Percentiles rank a stretch among this genome's conserved stretches.
These are phyloP conservation scores for Drosophila novamexicana DNA, from an alignment of 1,140 invertebrate genomes.

Conservation along the genomic window DNA sequence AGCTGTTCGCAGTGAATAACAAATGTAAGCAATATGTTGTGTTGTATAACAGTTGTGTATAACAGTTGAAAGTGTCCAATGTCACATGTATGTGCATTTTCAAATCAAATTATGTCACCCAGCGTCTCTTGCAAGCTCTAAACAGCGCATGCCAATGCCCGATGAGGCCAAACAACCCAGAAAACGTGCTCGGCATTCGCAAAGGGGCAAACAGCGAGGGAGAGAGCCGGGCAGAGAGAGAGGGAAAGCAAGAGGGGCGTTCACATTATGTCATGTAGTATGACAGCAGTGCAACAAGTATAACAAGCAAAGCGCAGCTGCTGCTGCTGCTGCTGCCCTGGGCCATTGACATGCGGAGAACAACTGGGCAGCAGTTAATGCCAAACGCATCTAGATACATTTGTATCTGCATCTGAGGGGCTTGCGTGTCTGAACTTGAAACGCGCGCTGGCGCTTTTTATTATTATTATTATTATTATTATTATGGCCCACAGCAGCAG, in stretches of 20 bases:
- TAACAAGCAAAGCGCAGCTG: conserved; percentile 19
- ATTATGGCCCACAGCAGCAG: conserved; percentile 29
- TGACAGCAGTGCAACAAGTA: conserved; percentile 45
- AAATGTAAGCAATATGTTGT: background rate
- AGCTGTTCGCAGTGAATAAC: background rate
- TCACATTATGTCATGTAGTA: conserved; percentile 70
- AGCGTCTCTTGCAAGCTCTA: conserved; percentile 16
- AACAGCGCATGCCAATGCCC: conserved; percentile 61
- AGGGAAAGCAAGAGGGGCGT: conserved; percentile 21
- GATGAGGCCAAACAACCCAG: conserved; percentile 44
- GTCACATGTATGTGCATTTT: conserved; percentile 15
- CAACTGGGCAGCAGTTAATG: conserved; percentile 21
- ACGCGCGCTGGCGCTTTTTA: conserved; percentile 32
- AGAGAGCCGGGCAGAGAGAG: background rate
- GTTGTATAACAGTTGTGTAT: conserved; percentile 28
- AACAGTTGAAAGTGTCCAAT: conserved; percentile 5
- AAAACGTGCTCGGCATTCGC: conserved; percentile 70
- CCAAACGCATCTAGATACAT: conserved; percentile 45
- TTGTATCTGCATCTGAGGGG: conserved; percentile 56
- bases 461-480: conserved; percentile 17
- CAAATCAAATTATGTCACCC: conserved; percentile 64
- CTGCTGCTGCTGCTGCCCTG: conserved; percentile 47
- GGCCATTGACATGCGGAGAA: conserved; percentile 68
- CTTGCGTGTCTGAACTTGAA: conserved; percentile 66
- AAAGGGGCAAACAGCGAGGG: conserved; percentile 5